Evolutionary conservation across 2,797 vertebrate species (phyloP).

Genomic region (Spinus pinus): DNA sequence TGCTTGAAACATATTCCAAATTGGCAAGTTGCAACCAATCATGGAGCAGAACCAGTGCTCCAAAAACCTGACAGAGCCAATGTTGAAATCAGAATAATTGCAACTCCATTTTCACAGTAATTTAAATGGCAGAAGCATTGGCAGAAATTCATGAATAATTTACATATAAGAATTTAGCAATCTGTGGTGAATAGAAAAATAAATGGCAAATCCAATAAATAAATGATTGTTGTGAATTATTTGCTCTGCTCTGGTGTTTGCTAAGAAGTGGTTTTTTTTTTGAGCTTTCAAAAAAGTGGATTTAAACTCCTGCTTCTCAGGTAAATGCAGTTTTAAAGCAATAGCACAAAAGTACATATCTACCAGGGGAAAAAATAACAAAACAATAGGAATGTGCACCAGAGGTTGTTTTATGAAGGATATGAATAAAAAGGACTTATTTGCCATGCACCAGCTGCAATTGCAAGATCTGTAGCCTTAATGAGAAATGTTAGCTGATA

Average conservation of each 20-base stretch:
- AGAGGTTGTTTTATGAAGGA: neutral
- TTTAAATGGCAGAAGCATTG: constrained; percentile 52
- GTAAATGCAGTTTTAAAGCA: neutral
- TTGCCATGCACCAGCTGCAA: neutral
- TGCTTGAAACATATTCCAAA: constrained; percentile 46
- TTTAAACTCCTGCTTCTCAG: neutral
- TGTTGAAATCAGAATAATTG: constrained; percentile 61
- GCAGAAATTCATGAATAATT: constrained; percentile 69
- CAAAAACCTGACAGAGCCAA: constrained; percentile 32
- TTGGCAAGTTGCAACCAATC: constrained; percentile 53
- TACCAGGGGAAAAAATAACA: neutral
- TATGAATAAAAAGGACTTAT: neutral
- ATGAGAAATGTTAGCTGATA: neutral
- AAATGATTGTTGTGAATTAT: constrained; percentile 60
- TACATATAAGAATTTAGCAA: constrained; percentile 50
- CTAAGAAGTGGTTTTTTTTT: neutral
- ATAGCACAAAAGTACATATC: neutral
- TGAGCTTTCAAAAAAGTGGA: neutral
- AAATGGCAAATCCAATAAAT: constrained; percentile 64
- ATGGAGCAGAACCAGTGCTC: constrained; percentile 8
- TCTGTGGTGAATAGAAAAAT: constrained; percentile 59
- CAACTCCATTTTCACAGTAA: constrained; percentile 49
- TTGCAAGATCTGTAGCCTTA: neutral
- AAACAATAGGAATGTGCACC: neutral
- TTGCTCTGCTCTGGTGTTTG: constrained; percentile 46